Base-by-base conservation (phyloP, 2,888 invertebrate species). In the Drosophila falleni region DNA sequence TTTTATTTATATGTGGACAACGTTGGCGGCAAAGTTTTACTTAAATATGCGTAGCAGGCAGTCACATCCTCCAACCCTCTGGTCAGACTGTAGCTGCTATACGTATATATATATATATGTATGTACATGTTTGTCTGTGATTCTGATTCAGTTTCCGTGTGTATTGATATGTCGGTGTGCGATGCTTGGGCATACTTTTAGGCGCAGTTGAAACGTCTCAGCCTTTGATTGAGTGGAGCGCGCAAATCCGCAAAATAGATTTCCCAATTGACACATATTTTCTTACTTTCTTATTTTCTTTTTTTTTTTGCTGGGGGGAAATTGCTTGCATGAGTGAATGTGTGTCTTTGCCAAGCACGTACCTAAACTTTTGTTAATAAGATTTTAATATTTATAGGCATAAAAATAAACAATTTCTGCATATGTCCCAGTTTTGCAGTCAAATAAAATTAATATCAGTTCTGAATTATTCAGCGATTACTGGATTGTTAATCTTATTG, bases 251-350 rank as follows among this genome's bases (percentile, higher is more conserved):
- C 89, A 85, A 86, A 88, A 88, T 88, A 88, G 86, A 86, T 86
- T 86, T 86, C 86, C 86, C 86, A 86, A 88, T 86, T 86, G 86
- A 89, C 86, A 86, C 89, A 88, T 86, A 82, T 89, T 89, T 86
- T 72, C 54, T 29, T 39, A 47, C 63, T 68, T 44, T 39, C n/a
- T 65, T 8, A 11, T 41, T 19, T 6, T 19, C 1, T n/a, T 50
- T 26, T 4, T 26, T 29, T 29, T 29, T 29, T 8, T 5, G 26
- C 6, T 33, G 26, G 15, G 5, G 8, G 26, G 50, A 68, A 60
- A 71, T 58, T 71, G 68, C 69, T 44, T 62, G 68, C 72, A 72
- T 63, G 59, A 68, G 35, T 72, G 67, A 75, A 56, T 62, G 23
- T 58, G 19, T 16, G 26, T 10, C 19, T 16, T 51, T 33, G 41